These are phyloP conservation scores for Tupiocoris notatus DNA, from an alignment of 2,888 invertebrate genomes.

Conservation along the genomic window DNA sequence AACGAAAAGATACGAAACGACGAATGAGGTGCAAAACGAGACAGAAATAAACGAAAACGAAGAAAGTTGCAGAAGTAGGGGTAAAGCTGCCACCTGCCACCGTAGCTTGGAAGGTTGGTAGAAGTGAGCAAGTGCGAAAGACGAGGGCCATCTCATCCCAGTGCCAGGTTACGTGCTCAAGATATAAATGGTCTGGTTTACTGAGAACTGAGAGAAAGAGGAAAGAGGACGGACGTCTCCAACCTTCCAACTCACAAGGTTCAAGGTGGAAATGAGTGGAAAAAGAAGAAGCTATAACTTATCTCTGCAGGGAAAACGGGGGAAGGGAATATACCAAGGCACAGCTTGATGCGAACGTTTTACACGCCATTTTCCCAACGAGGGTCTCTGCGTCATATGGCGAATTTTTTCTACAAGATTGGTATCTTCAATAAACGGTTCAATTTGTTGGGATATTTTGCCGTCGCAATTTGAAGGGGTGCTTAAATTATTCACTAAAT, in stretches of 20 bases:
- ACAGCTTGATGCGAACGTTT: neutral
- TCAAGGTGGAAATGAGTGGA: neutral
- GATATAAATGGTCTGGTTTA: neutral
- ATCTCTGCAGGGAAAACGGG: neutral
- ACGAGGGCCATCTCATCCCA: neutral
- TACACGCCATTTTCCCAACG: neutral
- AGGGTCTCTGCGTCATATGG: neutral
- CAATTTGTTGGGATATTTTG: neutral
- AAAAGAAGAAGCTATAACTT: neutral
- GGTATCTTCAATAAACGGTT: neutral
- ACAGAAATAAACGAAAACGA: neutral
- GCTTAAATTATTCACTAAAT: too few relatives aligned
- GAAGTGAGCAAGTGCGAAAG: neutral
- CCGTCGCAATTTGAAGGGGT: too few relatives aligned
- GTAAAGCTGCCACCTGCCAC: neutral
- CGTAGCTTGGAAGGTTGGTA: neutral
- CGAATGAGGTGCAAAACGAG: neutral
- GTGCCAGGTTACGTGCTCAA: neutral
- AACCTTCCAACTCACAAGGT: neutral
- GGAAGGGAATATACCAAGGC: neutral
- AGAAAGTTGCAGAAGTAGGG: neutral
- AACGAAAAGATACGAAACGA: neutral
- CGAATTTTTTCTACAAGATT: neutral
- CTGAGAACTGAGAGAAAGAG: neutral
- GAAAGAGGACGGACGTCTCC: too few relatives aligned